Evolutionary conservation across 2,797 vertebrate genomes (phyloP), one percentile per base, ranked within the genome.

Genomic region (Sorex maritimensis): DNA sequence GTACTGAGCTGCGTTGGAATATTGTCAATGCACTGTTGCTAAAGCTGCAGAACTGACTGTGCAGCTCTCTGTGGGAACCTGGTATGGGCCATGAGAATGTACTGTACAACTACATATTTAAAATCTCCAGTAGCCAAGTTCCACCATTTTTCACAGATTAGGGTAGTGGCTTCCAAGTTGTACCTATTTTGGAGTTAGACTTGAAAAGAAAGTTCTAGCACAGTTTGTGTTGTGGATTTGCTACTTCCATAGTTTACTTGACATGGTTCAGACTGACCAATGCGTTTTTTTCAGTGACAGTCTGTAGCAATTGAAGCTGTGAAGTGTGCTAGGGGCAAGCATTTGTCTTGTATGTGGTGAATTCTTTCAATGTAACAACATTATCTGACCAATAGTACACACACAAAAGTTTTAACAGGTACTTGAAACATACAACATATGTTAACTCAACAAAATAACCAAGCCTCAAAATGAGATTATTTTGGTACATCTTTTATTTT

Each of bases 171-270:
- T 98, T 97, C 97, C 97, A 90, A 87, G 38, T 95, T 90, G 96
- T 97, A 96, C 97, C 97, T 97, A 75, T 67, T 90, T 95, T 96
- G 88, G 98, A 98, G 96, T 98, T 98, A 98, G 97, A 98, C 98
- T 98, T 97, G 98, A 98, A 98, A 94, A 97, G 98, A 97, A 97
- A 98, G 98, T 96, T 97, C 98, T 98, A 98, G 98, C 98, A 98
- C 98, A 98, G 98, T 98, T 98, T 98, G 98, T 98, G 98, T 98
- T 96, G 98, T 98, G 98, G 98, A 98, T 98, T 97, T 98, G 98
- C 98, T 98, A 97, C 98, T 98, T 98, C 97, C 98, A 98, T 98
- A 98, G 98, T 98, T 98, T 98, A 98, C 98, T 98, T 98, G 98
- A 98, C 98, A 98, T 98, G 98, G 97, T 98, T 98, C 98, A 98